Base-by-base conservation (phyloP, 2,113 vertebrate species). In the Dasyprocta punctata region DNA sequence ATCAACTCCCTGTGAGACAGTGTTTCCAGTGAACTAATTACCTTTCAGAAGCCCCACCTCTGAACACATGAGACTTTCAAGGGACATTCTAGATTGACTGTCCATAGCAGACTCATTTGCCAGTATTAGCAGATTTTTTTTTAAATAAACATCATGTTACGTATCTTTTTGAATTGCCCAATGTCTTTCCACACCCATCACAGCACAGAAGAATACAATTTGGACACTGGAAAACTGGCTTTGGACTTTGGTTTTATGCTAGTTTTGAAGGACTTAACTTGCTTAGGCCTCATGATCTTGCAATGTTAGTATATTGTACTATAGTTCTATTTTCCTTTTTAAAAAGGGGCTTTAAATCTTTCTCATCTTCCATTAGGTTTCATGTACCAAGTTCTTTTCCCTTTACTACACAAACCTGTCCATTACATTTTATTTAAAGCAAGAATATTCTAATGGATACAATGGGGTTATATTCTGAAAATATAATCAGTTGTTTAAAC, bases 391-490 rank as follows among this genome's bases (percentile, higher is more conserved):
- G 33, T 47, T 88, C 1, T 60, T 93, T 81, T 95, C 36, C 33
- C 24, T 73, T 54, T 60, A 73, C 89, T 86, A 84, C 22, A 44
- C 54, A 83, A 67, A 69, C 6, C 28, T 61, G 1, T 28, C 47
- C n/a, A 56, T 90, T 78, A 38, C 5, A 90, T 56, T 96, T 89
- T 16, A n/a, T 85, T 94, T 82, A 92, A 69, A 69, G 8, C 77
- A 71, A 73, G n/a, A 91, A 9, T 92, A 33, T 88, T 86, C 41
- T 10, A 67, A 85, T 47, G 5, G 3, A 20, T 38, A 33, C 0
- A 54, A 20, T 16, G 16, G n/a, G 14, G 4, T 63, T 67, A 19
- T n/a, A n/a, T 77, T 92, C 67, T 93, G 20, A 89, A 94, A 90
- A 30, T 71, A 41, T 41, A 77, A 83, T 49, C 13, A 78, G 17